Conservation (phyloP, 2,113 vertebrate species). For the Corythornis cristatus region DNA sequence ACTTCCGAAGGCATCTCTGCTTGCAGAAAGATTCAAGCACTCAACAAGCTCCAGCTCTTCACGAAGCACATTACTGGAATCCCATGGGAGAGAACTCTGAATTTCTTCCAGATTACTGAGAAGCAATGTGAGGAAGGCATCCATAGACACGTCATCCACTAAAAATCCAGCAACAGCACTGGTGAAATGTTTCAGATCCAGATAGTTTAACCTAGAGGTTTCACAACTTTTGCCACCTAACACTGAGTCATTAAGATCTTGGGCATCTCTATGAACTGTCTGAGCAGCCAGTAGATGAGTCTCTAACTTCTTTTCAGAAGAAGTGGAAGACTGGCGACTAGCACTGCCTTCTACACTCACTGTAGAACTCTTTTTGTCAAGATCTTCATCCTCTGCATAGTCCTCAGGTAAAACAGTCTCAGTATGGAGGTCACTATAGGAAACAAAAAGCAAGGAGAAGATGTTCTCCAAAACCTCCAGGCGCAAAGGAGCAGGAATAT, state of each 20-base stretch:
- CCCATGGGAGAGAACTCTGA: constrained; percentile 72
- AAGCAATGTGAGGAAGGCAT: constrained; percentile 87
- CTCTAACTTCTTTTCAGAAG: constrained; percentile 43
- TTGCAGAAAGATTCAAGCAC: constrained; percentile 80
- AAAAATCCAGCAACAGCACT: constrained; percentile 84
- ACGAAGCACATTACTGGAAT: constrained; percentile 44
- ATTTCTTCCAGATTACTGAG: constrained; percentile 86
- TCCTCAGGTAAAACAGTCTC: constrained; percentile 66
- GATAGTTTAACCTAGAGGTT: constrained; percentile 41
- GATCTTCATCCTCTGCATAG: constrained; percentile 73
- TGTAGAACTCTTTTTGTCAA: constrained; percentile 31
- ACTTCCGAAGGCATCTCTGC: constrained; percentile 78
- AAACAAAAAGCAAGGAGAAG: constrained; percentile 94
- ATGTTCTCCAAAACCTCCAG: constrained; percentile 97
- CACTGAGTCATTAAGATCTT: not conserved
- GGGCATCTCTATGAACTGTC: not conserved
- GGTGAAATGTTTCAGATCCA: constrained; percentile 84
- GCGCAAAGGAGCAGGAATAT: constrained; percentile 84
- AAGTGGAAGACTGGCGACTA: constrained; percentile 40
- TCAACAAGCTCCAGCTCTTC: constrained; percentile 76
- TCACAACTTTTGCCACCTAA: not conserved
- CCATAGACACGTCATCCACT: constrained; percentile 81
- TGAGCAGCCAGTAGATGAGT: not conserved
- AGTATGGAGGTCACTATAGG: constrained; percentile 82
- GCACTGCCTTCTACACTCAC: not conserved